These are phyloP conservation scores for Grapholita molesta DNA, from an alignment of 1,140 invertebrate species.

Conservation along the genomic window DNA sequence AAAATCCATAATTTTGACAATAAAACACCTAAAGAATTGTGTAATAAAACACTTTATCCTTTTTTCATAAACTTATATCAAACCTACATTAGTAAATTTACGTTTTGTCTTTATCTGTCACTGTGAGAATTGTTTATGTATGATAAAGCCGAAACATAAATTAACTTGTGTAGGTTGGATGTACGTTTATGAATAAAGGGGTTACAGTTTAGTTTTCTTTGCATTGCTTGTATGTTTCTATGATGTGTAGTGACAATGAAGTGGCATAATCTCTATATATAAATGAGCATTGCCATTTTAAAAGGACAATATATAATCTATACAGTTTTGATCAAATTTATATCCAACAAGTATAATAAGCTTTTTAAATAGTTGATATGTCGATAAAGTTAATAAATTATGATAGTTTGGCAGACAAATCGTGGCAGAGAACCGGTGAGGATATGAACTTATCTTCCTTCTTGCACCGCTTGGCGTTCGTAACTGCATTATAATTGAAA, in stretches of 20 bases:
- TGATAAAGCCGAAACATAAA: too few species aligned
- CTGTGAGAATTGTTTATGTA: too few species aligned
- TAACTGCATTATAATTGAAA: too few species aligned
- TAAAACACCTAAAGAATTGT: too few species aligned
- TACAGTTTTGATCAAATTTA: conserved; percentile 26
- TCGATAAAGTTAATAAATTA: not conserved
- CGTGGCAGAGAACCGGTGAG: not conserved
- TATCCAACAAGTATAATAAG: conserved; percentile 25
- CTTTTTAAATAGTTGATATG: conserved; percentile 23
- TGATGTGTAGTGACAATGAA: conserved; percentile 44
- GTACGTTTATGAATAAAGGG: not conserved
- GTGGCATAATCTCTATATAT: conserved; percentile 52
- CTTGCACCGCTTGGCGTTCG: too few species aligned
- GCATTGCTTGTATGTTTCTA: not conserved
- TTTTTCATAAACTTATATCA: too few species aligned
- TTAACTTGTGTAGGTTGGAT: not conserved
- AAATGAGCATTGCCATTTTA: conserved; percentile 67
- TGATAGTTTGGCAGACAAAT: not conserved
- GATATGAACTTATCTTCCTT: too few species aligned
- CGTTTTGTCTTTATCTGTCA: too few species aligned
- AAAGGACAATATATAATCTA: not conserved
- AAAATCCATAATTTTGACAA: too few species aligned
- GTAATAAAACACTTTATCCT: too few species aligned
- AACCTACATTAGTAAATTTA: too few species aligned
- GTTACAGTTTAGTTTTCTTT: not conserved